Percentiles rank a stretch among this genome's conserved stretches.
Evolutionary conservation across 2,888 invertebrate genomes (phyloP).

Genomic region (Iphiclides podalirius): DNA sequence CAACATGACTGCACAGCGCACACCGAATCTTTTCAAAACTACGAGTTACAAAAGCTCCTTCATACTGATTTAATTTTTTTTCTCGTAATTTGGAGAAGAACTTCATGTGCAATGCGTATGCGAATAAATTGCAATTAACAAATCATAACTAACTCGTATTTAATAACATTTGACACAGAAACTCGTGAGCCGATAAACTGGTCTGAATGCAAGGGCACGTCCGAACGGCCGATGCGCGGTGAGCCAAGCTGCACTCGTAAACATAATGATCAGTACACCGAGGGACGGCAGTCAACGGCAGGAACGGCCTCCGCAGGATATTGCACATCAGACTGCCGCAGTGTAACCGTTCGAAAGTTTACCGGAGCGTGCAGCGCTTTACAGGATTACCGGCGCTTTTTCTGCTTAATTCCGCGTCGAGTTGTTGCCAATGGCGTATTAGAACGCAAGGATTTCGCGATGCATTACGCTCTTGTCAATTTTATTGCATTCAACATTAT

Average conservation of each 20-base stretch:
- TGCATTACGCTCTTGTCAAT: too few species aligned
- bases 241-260: conserved; percentile 31
- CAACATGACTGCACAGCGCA: too few species aligned
- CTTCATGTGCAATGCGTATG: too few species aligned
- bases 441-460: background rate
- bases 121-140: too few species aligned
- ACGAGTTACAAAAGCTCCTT: too few species aligned
- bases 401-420: conserved; percentile 9
- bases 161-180: too few species aligned
- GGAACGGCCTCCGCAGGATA: conserved; percentile 58
- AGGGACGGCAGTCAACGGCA: conserved; percentile 39
- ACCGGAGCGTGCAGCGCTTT: conserved; percentile 26
- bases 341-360: conserved; percentile 32
- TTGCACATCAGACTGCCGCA: conserved; percentile 56
- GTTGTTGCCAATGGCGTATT: conserved; percentile 4
- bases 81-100: too few species aligned
- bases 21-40: too few species aligned
- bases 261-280: conserved; percentile 38
- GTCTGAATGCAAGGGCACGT: conserved; percentile 14
- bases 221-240: conserved; percentile 27
- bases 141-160: too few species aligned
- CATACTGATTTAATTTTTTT: too few species aligned
- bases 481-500: too few species aligned
- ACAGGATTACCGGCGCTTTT: conserved; percentile 22
- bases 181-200: too few species aligned